These are phyloP conservation scores for Latrodectus geometricus DNA, from an alignment of 1,140 invertebrate genomes.

Conservation along the genomic window DNA sequence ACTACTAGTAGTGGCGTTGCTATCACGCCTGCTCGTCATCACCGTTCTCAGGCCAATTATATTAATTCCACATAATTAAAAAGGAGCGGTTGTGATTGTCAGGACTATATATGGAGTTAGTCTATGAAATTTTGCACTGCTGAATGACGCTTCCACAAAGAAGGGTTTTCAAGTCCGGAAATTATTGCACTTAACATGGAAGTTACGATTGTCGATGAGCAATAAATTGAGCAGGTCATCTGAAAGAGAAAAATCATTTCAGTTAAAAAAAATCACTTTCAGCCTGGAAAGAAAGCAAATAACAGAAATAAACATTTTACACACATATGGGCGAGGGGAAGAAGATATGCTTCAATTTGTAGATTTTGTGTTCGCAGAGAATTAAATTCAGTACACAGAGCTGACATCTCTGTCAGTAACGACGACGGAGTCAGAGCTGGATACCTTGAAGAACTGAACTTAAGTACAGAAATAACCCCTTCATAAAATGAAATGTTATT, in stretches of 20 bases:
- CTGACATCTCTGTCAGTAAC: too few relatives aligned
- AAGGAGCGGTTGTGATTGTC: slow-evolving; percentile 25
- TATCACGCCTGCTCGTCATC: slow-evolving; percentile 51
- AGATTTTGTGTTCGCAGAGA: too few relatives aligned
- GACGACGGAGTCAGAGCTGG: too few relatives aligned
- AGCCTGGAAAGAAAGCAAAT: too few relatives aligned
- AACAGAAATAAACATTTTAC: too few relatives aligned
- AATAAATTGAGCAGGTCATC: slow-evolving; percentile 62
- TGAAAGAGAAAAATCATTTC: slow-evolving; percentile 19
- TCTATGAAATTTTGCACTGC: not conserved
- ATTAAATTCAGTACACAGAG: too few relatives aligned
- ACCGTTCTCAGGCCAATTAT: not conserved
- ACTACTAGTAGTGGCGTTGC: slow-evolving; percentile 55
- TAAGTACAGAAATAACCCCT: too few relatives aligned
- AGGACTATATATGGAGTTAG: slow-evolving; percentile 11
- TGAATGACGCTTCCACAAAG: not conserved
- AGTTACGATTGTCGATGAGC: slow-evolving; percentile 61
- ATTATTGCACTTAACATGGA: slow-evolving; percentile 55
- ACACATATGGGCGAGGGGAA: too few relatives aligned
- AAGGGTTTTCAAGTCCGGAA: slow-evolving; percentile 4
- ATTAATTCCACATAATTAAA: slow-evolving; percentile 18
- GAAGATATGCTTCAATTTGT: too few relatives aligned
- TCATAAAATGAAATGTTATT: too few relatives aligned
- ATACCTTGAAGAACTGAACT: too few relatives aligned
- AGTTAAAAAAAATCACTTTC: too few relatives aligned